Base-by-base conservation (phyloP, 2,888 invertebrate species). In the Zygogramma bicolorata region DNA sequence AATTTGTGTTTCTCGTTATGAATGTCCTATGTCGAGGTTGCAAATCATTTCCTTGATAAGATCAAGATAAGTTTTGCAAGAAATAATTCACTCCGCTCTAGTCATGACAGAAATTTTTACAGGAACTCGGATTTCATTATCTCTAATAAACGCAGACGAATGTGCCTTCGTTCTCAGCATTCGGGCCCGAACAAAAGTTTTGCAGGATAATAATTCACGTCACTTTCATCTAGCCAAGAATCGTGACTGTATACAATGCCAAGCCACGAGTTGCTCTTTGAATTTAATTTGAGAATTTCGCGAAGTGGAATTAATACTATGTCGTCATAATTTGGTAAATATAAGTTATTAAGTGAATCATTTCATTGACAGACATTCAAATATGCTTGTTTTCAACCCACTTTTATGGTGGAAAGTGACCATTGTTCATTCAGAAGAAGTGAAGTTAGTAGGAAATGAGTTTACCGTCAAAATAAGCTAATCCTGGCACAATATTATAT, bases 231-330 rank as follows among this genome's bases (percentile, higher is more conserved):
- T 60, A 22, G 60, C 10, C 29, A 53, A 31, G 34, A 70, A 69
- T 69, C 75, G 75, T 75, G 75, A 75, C 70, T 72, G 27, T 70
- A 29, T 53, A 68, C 49, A 66, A 74, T 25, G 42, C 34, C 10
- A 25, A 40, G 65, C 38, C 68, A 71, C 71, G 71, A 66, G 62
- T 57, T 74, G 68, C 57, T 71, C 68, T 74, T 74, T 74, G 40
- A 49, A 38, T 27, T 34, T 61, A 34, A 27, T n/a, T 53, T 42
- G 62, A 69, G 29, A 22, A 34, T 7, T 22, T 34, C 34, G 27
- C 13, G 42, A 38, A 58, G 29, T 58, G 38, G 29, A 40, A 42
- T 62, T 15, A 42, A 27, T 25, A 40, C 42, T 62, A n/a, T 22
- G 22, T 25, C 10, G 34, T 65, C 31, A 57, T 22, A 58, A 58